Conservation (phyloP, 2,888 invertebrate genomes). For the Nomada flava region DNA sequence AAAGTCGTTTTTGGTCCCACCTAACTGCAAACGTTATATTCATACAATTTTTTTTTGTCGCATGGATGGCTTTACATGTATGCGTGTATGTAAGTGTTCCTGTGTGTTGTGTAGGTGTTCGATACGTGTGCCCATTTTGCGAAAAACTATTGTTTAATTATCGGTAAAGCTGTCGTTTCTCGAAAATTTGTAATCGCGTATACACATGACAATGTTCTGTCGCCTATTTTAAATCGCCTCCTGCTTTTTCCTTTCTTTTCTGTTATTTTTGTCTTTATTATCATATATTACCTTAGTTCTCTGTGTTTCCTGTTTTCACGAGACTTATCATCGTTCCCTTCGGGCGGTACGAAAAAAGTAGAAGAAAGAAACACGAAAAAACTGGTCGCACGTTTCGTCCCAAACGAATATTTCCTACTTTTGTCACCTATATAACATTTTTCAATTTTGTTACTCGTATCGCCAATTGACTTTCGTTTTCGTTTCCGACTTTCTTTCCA, state of each 20-base stretch:
- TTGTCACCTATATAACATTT: conserved; percentile 7
- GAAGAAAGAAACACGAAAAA: conserved; percentile 17
- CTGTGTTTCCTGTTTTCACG: conserved; percentile 30
- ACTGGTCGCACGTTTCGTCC: background rate
- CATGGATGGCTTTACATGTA: conserved; percentile 72
- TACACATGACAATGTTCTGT: conserved; percentile 62
- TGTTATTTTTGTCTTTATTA: conserved; percentile 13
- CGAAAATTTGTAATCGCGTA: conserved; percentile 54
- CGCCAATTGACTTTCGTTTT: conserved; percentile 24
- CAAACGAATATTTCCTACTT: conserved; percentile 1
- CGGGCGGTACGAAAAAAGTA: conserved; percentile 49
- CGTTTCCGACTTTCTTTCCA: conserved; percentile 1
- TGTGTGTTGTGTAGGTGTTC: conserved; percentile 32
- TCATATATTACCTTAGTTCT: background rate
- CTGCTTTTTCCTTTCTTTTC: conserved; percentile 24
- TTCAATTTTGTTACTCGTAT: conserved; percentile 1
- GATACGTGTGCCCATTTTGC: conserved; percentile 61
- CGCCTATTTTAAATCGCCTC: conserved; percentile 24
- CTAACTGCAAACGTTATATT: conserved; percentile 84
- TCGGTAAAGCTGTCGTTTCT: conserved; percentile 74
- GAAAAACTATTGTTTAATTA: conserved; percentile 69
- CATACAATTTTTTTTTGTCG: conserved; percentile 76
- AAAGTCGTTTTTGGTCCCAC: conserved; percentile 85
- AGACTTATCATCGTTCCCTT: conserved; percentile 49
- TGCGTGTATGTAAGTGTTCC: conserved; percentile 35